phyloP scores from a whole-genome alignment of 2,888 invertebrate genomes.

The Heliconius sara region DNA sequence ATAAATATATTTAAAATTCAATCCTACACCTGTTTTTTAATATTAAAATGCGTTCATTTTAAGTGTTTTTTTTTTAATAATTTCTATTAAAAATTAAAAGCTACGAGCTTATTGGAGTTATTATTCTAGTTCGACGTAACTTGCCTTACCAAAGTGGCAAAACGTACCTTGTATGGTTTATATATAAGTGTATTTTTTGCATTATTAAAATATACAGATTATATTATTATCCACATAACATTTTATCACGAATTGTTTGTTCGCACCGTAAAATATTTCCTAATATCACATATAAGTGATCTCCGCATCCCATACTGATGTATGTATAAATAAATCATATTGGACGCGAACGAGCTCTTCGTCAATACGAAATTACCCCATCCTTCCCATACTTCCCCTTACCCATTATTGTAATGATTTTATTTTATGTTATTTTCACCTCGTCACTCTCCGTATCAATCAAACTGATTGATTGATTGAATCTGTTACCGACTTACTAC shows the following conservation, averaged over 20 bases:
- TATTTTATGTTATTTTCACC: conserved; percentile 30
- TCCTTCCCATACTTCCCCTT: conserved; percentile 24
- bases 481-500: conserved; percentile 14
- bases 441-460: conserved; percentile 26
- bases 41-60: background rate
- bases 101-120: background rate
- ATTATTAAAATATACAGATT: background rate
- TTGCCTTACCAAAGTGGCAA: background rate
- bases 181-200: background rate
- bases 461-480: conserved; percentile 29
- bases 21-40: background rate
- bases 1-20: too few relatives aligned
- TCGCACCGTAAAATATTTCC: conserved; percentile 9
- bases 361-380: conserved; percentile 31
- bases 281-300: conserved; percentile 10
- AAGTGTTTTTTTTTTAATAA: too few relatives aligned
- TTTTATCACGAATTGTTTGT: background rate
- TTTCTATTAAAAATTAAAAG: background rate
- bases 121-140: background rate
- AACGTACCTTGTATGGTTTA: background rate
- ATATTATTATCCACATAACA: background rate
- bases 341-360: conserved; percentile 18
- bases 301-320: conserved; percentile 7
- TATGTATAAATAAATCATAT: conserved; percentile 31
- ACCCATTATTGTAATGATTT: conserved; percentile 29